Percentiles rank a stretch among this genome's conserved stretches.
Conservation (phyloP, 37 sponge, comb jelly and placozoan genomes). For the Chondrilla cf. caribensis region DNA sequence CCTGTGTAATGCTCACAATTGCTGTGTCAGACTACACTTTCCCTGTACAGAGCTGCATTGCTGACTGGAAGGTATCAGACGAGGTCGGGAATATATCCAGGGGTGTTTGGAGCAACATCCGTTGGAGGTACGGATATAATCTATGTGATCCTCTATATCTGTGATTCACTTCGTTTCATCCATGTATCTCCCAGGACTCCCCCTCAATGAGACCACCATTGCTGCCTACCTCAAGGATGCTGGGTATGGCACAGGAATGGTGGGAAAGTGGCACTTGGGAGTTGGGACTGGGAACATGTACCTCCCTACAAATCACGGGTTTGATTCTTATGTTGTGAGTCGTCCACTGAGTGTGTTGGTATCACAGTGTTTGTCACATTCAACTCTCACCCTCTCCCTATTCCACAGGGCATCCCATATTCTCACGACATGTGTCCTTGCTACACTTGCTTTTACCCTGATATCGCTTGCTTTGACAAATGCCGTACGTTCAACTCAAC, state of each 20-base stretch:
- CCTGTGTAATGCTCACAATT: too few relatives aligned
- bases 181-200: not conserved
- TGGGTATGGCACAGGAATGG: conserved; percentile 3
- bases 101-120: conserved; percentile 9
- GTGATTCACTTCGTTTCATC: too few relatives aligned
- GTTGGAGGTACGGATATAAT: conserved; percentile 28
- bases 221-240: conserved; percentile 5
- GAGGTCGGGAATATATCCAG: conserved; percentile 21
- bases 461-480: conserved; percentile 25
- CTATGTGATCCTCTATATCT: too few relatives aligned
- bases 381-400: too few relatives aligned
- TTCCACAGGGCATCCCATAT: conserved; percentile 68
- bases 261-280: conserved; percentile 22
- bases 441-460: conserved; percentile 48
- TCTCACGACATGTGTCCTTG: conserved; percentile 74
- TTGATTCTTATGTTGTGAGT: conserved; percentile 11
- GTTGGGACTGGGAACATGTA: not conserved
- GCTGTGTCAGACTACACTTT: too few relatives aligned
- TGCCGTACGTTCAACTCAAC: not conserved
- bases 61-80: conserved; percentile 33
- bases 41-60: conserved; percentile 12
- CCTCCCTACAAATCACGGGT: conserved; percentile 8
- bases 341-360: too few relatives aligned
- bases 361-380: too few relatives aligned
- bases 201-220: conserved; percentile 4